Base-by-base conservation (phyloP, 2,888 invertebrate species). In the Luperina testacea region DNA sequence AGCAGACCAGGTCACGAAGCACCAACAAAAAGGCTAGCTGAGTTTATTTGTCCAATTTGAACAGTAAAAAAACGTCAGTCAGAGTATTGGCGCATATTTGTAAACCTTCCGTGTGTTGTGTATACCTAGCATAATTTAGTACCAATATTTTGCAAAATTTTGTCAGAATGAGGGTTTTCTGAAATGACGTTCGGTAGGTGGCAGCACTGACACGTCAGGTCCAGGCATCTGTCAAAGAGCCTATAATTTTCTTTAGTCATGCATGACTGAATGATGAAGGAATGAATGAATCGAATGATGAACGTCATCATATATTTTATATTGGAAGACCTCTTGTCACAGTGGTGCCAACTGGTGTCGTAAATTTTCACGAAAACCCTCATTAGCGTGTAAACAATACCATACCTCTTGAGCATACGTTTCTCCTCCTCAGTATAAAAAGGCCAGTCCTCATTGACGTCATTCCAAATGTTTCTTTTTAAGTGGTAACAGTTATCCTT, bases 361-460 rank as follows among this genome's bases (percentile, higher is more conserved):
- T n/a, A n/a, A n/a, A n/a, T n/a, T n/a, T n/a, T n/a, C n/a, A n/a
- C n/a, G n/a, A n/a, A n/a, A n/a, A n/a, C n/a, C n/a, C n/a, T n/a
- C n/a, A n/a, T 68, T n/a, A 61, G 24, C 7, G 32, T 38, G 71
- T 72, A 27, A 69, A 69, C 80, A 61, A 82, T 82, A 82, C 75
- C 64, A 64, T 87, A 98, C 98, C 98, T 98, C 97, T 99, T 99
- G 93, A 99, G 97, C 95, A 98, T 97, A 93, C 98, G 98, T 94
- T 98, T 97, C 94, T 99, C 99, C 92, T 98, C 98, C 91, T 99
- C 99, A 38, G 98, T 97, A 94, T 99, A 99, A 97, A 98, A 99
- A 83, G 99, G 98, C 99, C 99, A 99, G 93, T 98, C 98, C 92
- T 98, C 98, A 91, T 98, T 98, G 87, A 99, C 99, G 94, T 99